Evolutionary conservation across 35 echinoderm and acorn worm species (phyloP), one percentile per base, ranked within the genome.

Genomic region (Hemicentrotus pulcherrimus): DNA sequence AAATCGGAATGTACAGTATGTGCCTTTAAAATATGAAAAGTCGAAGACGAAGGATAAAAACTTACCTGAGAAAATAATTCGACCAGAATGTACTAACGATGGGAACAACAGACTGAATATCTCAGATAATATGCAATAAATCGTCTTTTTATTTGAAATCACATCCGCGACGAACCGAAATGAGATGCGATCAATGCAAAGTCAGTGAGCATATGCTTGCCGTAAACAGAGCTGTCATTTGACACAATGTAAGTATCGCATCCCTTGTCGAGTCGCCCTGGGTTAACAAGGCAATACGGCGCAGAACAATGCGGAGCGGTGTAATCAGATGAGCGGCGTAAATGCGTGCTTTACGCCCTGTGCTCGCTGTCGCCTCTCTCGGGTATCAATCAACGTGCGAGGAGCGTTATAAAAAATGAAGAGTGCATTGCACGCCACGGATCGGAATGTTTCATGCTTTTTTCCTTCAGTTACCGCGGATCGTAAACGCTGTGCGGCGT

Each of bases 121-220:
- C 28, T n/a, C 65, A 22, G 65, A 28, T 4, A n/a, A 78, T 15
- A 55, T 10, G 50, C 61, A 28, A 6, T 7, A 28, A 28, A 71
- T 24, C 24, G 61, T 24, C 50, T 55, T 71, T n/a, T 78, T 78
- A n/a, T 78, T 78, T 7, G 65, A 22, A 78, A 78, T 78, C 22
- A 78, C 65, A 78, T 0, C 7, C 18, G 4, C 65, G 18, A 5
- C 19, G n/a, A 22, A 78, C 24, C 65, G 4, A n/a, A 78, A 7
- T 78, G 65, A 7, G 61, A 71, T 71, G 61, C 24, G 61, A 71
- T 71, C 61, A 2, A 78, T 78, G 19, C 28, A n/a, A 78, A 78
- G 65, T 78, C 65, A 78, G 24, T 78, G 65, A 78, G 28, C 65
- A 78, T 78, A 78, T 78, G 65, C 65, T 78, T 78, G 65, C 65